Evolutionary conservation across 2,797 vertebrate genomes (phyloP), one percentile per base, ranked within the genome.

Genomic region (Hypotaenidia okinawae): DNA sequence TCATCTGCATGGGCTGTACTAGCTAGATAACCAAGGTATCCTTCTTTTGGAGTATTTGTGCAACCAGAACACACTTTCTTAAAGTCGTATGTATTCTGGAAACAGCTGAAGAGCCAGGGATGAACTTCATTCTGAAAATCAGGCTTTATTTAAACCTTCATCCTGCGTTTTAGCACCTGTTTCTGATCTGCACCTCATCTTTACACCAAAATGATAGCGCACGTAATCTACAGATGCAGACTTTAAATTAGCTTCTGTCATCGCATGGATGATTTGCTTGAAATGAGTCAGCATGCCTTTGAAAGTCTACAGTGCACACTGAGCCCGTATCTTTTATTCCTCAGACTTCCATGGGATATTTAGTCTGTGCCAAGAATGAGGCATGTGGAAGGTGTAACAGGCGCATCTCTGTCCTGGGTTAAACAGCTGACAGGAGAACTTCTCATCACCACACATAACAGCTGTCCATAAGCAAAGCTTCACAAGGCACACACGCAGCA

Each of bases 1-100:
- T 87, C 28, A 84, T 93, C 85, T 90, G 45, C 68, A 80, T 51
- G 51, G 62, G 49, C 78, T 95, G 61, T 76, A 47, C 30, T 37
- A 66, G 64, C 22, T 77, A 93, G 62, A 88, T 78, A 94, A 89
- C n/a, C 22, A 58, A 24, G 21, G 35, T 30, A 61, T 58, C 35
- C 45, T 45, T 77, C 18, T 64, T 92, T 57, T 54, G 55, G 57
- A 66, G 49, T 64, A 43, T 79, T 54, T 84, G 49, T 41, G 17
- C 51, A 85, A 64, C 23, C 35, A 72, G 33, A 80, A 68, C 16
- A 64, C 35, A 14, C 12, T 54, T 83, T 72, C 87, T 45, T 74
- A 77, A 92, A 89, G 78, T 15, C 3, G 0, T 45, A 70, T 76
- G 43, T 70, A 55, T 52, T 69, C 30, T 61, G 35, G 63, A 84